These are phyloP conservation scores for Dendrocopos noguchii DNA, from an alignment of 2,113 vertebrate species.

Conservation along the genomic window DNA sequence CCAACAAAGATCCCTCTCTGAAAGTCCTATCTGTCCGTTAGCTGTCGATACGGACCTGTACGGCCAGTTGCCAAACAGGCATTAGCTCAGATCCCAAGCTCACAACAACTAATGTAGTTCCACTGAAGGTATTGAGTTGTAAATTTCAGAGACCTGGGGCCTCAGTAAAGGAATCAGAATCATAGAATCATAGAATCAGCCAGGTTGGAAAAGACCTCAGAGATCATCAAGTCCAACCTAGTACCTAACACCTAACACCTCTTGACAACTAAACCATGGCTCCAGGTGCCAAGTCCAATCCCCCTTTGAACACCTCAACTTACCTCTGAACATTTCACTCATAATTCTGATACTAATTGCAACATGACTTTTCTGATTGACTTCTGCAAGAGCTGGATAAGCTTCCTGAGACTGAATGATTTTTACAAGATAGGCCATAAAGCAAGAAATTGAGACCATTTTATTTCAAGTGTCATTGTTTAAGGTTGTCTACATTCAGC, in stretches of 20 bases:
- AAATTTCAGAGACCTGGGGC: fast-evolving
- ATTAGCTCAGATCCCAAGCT: background rate
- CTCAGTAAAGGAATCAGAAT: background rate
- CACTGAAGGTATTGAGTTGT: background rate
- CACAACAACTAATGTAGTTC: background rate
- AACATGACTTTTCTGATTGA: background rate
- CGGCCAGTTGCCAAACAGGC: background rate
- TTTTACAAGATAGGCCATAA: background rate
- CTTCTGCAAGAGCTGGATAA: background rate
- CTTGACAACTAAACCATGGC: too few species aligned
- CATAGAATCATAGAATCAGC: background rate
- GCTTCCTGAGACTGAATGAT: background rate
- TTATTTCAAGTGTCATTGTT: background rate
- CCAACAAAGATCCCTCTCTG: background rate
- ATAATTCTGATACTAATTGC: background rate
- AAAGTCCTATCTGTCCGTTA: background rate
- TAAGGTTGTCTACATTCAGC: background rate
- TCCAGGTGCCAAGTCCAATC: too few species aligned
- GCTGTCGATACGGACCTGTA: background rate
- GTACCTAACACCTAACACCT: too few species aligned
- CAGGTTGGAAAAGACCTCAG: too few species aligned
- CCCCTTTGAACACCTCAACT: background rate
- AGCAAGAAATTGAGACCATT: background rate
- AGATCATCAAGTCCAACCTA: too few species aligned
- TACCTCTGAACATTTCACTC: background rate